Base-by-base conservation (phyloP, 1,140 invertebrate genomes). In the Rhizoglyphus robini region DNA sequence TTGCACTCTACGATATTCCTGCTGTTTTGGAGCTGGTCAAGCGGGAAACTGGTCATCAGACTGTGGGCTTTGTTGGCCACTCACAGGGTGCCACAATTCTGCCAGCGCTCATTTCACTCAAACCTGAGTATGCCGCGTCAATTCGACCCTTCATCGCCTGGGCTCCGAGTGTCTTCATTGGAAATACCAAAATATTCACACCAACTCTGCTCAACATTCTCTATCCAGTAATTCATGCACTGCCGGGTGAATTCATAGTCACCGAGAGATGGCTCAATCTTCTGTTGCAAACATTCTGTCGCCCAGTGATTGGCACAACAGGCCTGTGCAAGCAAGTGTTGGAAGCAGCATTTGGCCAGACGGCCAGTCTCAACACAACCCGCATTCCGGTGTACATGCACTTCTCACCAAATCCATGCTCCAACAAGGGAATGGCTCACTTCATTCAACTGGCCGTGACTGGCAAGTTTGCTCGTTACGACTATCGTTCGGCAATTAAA, bases 121-220 rank as follows among this genome's bases (percentile, higher is more conserved):
- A 54, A 27, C 51, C 51, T 8, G 23, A 54, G 15, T 54, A 54
- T 32, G 51, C 8, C 51, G 23, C 23, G 15, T 85, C 84, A 67
- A 69, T 78, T 25, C 72, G 71, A 67, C 65, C 70, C 3, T 75
- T 77, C 66, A 79, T 84, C 63, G 83, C 83, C 0, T 74, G 92
- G 41, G 88, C 85, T 1, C 90, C 89, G 0, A 81, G 88, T 0
- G 84, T 82, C 0, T 54, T 18, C 51, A 5, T 54, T 25, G 20
- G 20, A 27, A 5, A 23, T 20, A 23, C 51, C 31, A 25, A 32
- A 27, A 27, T 23, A 32, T 32, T 32, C 31, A 27, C 51, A 8
- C 51, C 8, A 54, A 32, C 51, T 32, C 18, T 8, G 36, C 18
- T 41, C 36, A 41, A 41, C 36, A 18, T 8, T 32, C 20, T 54